Base-by-base conservation (phyloP, 2,888 invertebrate species). In the Oscheius sp. region DNA sequence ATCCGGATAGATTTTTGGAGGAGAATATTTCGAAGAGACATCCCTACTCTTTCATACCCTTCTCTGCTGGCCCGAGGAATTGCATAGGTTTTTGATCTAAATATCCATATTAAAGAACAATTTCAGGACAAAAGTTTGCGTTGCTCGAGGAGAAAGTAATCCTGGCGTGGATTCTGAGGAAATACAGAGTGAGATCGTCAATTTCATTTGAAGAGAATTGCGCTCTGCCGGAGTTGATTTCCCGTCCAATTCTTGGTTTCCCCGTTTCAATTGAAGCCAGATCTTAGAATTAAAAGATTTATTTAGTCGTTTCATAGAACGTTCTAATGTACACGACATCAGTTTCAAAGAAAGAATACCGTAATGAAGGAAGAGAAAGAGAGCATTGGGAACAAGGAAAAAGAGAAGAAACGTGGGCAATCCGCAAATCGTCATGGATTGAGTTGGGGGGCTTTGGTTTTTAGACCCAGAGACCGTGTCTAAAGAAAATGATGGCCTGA, bases 31-130 rank as follows among this genome's bases (percentile, higher is more conserved):
- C 73, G 1, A 79, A 81, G 17, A 78, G 88, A 45, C 87, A 88
- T 74, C 87, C 89, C 0, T 89, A 82, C 80, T 82, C 88, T 15
- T 89, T 86, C 77, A 84, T 89, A 25, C 89, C 89, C 2, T 89
- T 89, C 82, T 88, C 88, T 27, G 89, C 89, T 34, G 89, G 89
- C 6, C 83, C 86, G 0, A 81, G 89, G 17, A 89, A 89, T 77
- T 89, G 89, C 74, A 88, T 89, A 34, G 89, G 82, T 77, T 20
- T 6, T 34, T 46, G 5, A 4, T 1, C 12, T n/a, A 15, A 29
- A 1, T 52, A n/a, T 15, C 1, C 34, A 31, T 5, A n/a, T n/a
- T n/a, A n/a, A n/a, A n/a, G 10, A 53, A 39, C 31, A 3, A 33
- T 23, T 70, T 48, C 42, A 71, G 73, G 73, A 17, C 78, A 78